A percentile compares a stretch with the other conserved stretches of the same genome.
Conservation (phyloP, 1,140 invertebrate species). For the Diachasmimorpha longicaudata region DNA sequence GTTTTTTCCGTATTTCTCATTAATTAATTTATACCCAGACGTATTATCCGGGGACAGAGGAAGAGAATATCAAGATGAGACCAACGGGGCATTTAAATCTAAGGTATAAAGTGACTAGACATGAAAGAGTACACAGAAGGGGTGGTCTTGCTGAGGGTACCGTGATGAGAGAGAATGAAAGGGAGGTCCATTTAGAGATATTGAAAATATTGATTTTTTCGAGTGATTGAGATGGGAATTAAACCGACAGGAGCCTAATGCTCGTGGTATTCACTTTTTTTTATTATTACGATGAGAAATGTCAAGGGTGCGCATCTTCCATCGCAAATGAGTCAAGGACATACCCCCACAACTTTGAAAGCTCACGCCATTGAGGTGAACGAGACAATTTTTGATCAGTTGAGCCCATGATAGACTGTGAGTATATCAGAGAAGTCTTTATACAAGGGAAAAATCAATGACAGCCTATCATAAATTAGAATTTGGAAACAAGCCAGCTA, state of each 20-base stretch:
- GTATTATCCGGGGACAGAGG: not conserved
- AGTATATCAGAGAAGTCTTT: too few relatives aligned
- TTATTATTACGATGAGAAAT: not conserved
- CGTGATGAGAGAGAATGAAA: not conserved
- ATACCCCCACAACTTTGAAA: too few relatives aligned
- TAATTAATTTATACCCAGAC: not conserved
- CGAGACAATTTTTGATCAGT: too few relatives aligned
- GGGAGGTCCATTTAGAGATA: conserved; percentile 21
- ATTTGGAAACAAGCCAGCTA: too few relatives aligned
- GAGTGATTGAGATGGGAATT: conserved; percentile 11
- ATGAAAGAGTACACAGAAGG: not conserved
- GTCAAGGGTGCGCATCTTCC: too few relatives aligned
- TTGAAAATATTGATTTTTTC: conserved; percentile 32
- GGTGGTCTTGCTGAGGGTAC: not conserved
- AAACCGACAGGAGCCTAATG: not conserved
- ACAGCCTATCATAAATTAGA: too few relatives aligned
- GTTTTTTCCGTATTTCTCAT: not conserved
- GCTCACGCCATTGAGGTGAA: too few relatives aligned
- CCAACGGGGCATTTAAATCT: not conserved
- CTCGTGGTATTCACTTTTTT: not conserved
- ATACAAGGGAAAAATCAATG: too few relatives aligned
- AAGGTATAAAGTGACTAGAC: not conserved
- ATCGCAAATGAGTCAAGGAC: too few relatives aligned
- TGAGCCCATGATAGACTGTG: too few relatives aligned
- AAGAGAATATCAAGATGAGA: not conserved